phyloP scores from a whole-genome alignment of 2,888 invertebrate genomes.

The Drosophila setosimentum region DNA sequence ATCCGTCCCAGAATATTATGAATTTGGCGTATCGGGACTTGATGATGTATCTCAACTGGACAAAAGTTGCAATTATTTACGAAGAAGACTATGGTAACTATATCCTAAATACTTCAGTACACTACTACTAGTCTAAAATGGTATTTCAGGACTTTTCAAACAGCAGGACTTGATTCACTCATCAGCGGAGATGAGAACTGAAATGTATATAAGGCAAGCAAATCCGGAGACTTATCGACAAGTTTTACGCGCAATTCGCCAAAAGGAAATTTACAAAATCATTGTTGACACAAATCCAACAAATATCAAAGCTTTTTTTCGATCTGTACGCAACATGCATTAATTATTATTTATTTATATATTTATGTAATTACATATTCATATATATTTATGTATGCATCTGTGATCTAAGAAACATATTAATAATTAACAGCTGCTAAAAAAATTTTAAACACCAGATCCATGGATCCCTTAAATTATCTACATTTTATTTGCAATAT shows the following conservation, averaged over 20 bases:
- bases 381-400: slow-evolving; percentile 13
- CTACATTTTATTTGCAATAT: not conserved
- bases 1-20: slow-evolving; percentile 93
- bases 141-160: slow-evolving; percentile 90
- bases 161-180: slow-evolving; percentile 93
- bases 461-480: not conserved
- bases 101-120: not conserved
- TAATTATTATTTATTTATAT: slow-evolving; percentile 15
- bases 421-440: not conserved
- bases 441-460: not conserved
- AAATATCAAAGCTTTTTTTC: slow-evolving; percentile 92
- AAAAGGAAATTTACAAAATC: slow-evolving; percentile 94
- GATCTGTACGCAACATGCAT: slow-evolving; percentile 89
- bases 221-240: slow-evolving; percentile 89
- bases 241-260: slow-evolving; percentile 89
- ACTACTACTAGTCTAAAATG: not conserved
- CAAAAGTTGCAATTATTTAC: slow-evolving; percentile 95
- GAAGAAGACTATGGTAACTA: slow-evolving; percentile 94
- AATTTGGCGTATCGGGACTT: slow-evolving; percentile 94
- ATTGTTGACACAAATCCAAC: slow-evolving; percentile 95
- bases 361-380: slow-evolving; percentile 2
- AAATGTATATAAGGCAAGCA: slow-evolving; percentile 93
- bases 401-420: slow-evolving; percentile 1
- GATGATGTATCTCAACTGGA: slow-evolving; percentile 96
- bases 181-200: slow-evolving; percentile 87